Conservation (phyloP, 2,888 invertebrate genomes). For the Metacarcinus magister region DNA sequence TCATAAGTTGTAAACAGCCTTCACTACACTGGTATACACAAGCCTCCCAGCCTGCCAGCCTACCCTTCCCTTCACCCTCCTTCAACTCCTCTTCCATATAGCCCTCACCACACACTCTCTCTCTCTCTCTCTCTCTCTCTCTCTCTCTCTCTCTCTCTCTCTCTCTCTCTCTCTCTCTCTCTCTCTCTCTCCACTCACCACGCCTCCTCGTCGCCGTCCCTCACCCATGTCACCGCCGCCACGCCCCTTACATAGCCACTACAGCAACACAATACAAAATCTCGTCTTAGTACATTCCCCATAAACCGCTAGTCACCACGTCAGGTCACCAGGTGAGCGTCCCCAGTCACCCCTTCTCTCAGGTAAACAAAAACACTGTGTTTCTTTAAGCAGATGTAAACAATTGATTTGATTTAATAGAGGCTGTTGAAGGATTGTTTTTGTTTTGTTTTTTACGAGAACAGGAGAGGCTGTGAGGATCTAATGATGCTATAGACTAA, state of each 20-base stretch:
- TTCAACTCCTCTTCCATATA: not conserved
- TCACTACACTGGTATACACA: not conserved
- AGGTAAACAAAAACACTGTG: not conserved
- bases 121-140: constrained; percentile 11
- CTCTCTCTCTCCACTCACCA: not conserved
- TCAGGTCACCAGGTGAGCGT: not conserved
- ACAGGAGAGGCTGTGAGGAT: not conserved
- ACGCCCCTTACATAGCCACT: not conserved
- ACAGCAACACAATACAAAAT: not conserved
- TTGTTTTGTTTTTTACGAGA: not conserved
- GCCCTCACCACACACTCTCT: not conserved
- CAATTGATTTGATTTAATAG: not conserved
- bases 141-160: not conserved
- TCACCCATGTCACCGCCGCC: not conserved
- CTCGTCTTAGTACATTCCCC: not conserved
- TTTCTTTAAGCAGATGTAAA: not conserved
- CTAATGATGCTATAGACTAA: too few relatives aligned
- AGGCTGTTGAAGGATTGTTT: not conserved
- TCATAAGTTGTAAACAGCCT: not conserved
- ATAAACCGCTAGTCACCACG: not conserved
- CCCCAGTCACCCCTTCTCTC: not conserved
- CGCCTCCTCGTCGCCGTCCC: not conserved
- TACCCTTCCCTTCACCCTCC: not conserved
- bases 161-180: not conserved
- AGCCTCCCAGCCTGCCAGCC: not conserved